Base-by-base conservation (phyloP, 2,113 vertebrate genomes). In the Origma solitaria region DNA sequence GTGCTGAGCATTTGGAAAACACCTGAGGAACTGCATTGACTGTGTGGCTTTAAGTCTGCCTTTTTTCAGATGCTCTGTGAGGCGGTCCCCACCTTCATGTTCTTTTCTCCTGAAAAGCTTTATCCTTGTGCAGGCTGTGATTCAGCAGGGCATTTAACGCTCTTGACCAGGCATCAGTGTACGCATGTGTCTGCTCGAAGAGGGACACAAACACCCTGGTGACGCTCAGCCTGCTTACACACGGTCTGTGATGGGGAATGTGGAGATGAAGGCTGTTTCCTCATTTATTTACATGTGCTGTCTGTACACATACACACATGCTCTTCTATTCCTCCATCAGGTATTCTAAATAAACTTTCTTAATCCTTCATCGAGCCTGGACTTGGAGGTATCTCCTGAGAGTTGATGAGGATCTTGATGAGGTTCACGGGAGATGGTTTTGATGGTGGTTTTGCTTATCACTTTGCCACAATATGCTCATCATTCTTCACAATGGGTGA, bases 271-370 rank as follows among this genome's bases (percentile, higher is more conserved):
- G 22, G 23, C 51, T 1, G 13, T 6, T 62, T 82, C 53, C 33
- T 50, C 19, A 1, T 30, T 54, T 35, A 40, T 68, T 81, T 66
- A 53, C 21, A 3, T 0, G 0, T 27, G 47, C 38, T 45, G 9
- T 53, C 66, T 45, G 6, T 22, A 47, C 6, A 30, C 11, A 19
- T 4, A 13, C 3, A 19, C 8, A 10, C 8, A 9, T 33, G 7
- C 2, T 16, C 44, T 72, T 64, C 37, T 6, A 4, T 49, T 83
- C 42, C 35, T 61, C 27, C 10, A 51, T 64, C 51, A 54, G 27
- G 33, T 53, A 33, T 64, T 28, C 5, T 24, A 37, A 91, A 76
- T 44, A 47, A 65, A 23, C 15, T 61, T 62, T 53, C 10, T 45
- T 62, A 60, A 62, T 70, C 50, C 11, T 58, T 73, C 47, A 18